phyloP scores from a whole-genome alignment of 2,113 vertebrate genomes.

The Upupa epops region DNA sequence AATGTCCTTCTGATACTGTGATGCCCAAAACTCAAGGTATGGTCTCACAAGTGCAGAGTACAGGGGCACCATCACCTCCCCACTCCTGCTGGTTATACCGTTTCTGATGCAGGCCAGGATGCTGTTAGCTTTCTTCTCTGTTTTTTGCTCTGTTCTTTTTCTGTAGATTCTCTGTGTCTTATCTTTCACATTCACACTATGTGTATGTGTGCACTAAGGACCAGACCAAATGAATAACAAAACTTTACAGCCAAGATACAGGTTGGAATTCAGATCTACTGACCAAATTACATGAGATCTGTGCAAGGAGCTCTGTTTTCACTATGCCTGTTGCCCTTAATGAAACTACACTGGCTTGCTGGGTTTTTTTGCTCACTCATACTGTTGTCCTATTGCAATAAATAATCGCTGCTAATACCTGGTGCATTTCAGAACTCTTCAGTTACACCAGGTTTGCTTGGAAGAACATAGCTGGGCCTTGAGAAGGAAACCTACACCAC shows the following conservation, averaged over 20 bases:
- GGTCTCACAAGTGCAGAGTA: too few species aligned
- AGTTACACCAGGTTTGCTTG: background rate
- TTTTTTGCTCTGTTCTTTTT: background rate
- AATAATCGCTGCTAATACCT: background rate
- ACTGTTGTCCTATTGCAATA: background rate
- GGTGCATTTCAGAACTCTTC: background rate
- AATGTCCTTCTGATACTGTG: too few species aligned
- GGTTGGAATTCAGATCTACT: background rate
- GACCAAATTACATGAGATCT: background rate
- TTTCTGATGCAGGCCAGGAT: too few species aligned
- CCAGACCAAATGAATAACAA: background rate
- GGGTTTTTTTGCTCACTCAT: background rate
- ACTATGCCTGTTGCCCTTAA: accelerated
- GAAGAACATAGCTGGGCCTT: slow-evolving; percentile 5
- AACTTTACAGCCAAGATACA: background rate
- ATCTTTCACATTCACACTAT: background rate
- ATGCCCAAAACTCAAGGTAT: too few species aligned
- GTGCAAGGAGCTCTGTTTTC: background rate
- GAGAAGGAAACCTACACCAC: slow-evolving; percentile 9
- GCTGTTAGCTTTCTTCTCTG: too few species aligned
- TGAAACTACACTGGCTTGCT: background rate
- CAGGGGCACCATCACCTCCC: too few species aligned
- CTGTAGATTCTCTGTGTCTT: background rate
- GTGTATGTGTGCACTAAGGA: accelerated
- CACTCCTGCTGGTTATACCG: too few species aligned